Evolutionary conservation across 2,888 invertebrate genomes (phyloP).

Genomic region (Choristoneura rosaceana): DNA sequence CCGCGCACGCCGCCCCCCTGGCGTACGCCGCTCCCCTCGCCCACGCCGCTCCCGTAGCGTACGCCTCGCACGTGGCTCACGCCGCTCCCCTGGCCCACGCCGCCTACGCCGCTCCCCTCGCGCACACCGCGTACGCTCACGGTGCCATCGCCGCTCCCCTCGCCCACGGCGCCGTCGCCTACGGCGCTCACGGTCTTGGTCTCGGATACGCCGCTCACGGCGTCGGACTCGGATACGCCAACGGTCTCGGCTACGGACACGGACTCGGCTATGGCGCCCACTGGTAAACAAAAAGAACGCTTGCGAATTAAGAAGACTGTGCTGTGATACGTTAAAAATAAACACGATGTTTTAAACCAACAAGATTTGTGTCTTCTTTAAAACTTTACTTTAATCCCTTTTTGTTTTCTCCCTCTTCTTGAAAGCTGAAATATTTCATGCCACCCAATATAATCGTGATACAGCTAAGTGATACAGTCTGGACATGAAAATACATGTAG

Average conservation of each 20-base stretch:
- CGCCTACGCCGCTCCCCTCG: conserved; percentile 31
- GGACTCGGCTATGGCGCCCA: conserved; percentile 34
- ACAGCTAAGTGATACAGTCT: too few species aligned
- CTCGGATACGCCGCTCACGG: neutral
- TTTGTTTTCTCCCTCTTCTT: neutral
- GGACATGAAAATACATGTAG: too few species aligned
- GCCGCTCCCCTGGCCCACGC: conserved; percentile 41
- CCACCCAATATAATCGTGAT: too few species aligned
- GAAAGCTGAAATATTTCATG: too few species aligned
- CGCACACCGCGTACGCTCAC: conserved; percentile 22
- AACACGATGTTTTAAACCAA: conserved; percentile 3
- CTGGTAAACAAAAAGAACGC: conserved; percentile 25
- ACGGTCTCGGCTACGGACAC: conserved; percentile 15
- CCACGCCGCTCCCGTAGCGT: conserved; percentile 2
- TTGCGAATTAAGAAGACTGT: conserved; percentile 17
- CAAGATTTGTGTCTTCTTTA: neutral
- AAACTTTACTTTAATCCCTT: neutral
- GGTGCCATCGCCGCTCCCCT: conserved; percentile 40
- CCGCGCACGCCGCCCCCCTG: conserved; percentile 45
- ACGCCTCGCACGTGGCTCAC: neutral
- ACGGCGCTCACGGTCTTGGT: conserved; percentile 34
- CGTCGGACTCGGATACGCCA: conserved; percentile 15
- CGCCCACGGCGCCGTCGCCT: conserved; percentile 37
- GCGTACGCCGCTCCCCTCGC: conserved; percentile 54
- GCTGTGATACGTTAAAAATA: conserved; percentile 30